Conservation (phyloP, 2,113 vertebrate species). For the Triplophysa rosa region DNA sequence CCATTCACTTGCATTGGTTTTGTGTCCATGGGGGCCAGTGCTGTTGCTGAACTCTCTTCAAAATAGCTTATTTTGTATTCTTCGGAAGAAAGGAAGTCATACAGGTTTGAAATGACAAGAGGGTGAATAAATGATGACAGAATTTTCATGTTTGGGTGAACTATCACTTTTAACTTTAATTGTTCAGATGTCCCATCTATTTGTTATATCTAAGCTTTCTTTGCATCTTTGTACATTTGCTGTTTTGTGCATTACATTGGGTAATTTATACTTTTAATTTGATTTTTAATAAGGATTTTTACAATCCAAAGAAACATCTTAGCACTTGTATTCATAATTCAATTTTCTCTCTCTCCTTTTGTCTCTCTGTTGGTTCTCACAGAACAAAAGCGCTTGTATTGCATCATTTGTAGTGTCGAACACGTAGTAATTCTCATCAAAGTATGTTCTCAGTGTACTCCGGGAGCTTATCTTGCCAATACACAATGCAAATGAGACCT, state of each 20-base stretch:
- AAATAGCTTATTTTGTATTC: no score
- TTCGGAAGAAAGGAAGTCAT: no score
- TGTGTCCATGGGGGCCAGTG: no score
- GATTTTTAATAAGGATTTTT: not conserved
- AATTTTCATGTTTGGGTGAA: no score
- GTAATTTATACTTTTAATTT: not conserved
- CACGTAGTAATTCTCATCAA: conserved; percentile 15
- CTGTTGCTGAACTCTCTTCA: no score
- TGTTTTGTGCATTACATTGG: not conserved
- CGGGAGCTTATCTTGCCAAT: conserved; percentile 18
- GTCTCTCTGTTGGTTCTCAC: not conserved
- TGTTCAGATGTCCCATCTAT: not conserved
- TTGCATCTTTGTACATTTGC: not conserved
- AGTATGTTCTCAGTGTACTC: conserved; percentile 12
- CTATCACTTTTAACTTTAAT: no score
- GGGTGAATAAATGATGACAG: no score
- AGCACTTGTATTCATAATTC: not conserved
- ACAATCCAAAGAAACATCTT: not conserved
- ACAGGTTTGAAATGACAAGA: no score
- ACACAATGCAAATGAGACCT: conserved; percentile 22
- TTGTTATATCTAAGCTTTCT: not conserved
- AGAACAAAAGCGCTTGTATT: conserved; percentile 1
- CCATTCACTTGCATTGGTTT: no score
- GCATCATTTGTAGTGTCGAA: conserved; percentile 12
- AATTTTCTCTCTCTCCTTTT: not conserved